Percentiles rank a stretch among this genome's conserved stretches.
Evolutionary conservation across 2,113 vertebrate genomes (phyloP).

Genomic region (Aspiorhynchus laticeps): DNA sequence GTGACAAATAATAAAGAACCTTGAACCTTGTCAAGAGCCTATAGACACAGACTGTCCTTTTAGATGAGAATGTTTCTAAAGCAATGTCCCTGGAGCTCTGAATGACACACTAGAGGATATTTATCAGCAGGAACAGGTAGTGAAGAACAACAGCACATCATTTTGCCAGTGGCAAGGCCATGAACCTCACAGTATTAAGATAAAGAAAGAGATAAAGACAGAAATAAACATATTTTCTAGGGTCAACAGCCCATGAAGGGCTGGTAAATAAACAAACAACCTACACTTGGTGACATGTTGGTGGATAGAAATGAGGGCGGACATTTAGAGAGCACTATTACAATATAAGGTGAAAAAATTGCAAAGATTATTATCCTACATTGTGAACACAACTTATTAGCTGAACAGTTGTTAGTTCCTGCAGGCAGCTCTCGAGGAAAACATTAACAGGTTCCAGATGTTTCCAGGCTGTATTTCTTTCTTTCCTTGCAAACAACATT

Average conservation of each 20-base stretch:
- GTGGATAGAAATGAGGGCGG: neutral
- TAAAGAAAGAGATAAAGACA: neutral
- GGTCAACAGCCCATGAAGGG: neutral
- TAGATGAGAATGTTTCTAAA: conserved; percentile 1
- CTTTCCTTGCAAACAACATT: neutral
- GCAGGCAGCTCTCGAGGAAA: conserved; percentile 62
- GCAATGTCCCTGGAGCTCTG: conserved; percentile 15
- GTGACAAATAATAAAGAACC: no score
- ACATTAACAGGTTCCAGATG: conserved; percentile 49
- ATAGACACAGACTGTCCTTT: neutral
- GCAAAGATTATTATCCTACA: neutral
- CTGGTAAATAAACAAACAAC: conserved; percentile 30
- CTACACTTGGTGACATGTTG: neutral
- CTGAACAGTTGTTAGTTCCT: neutral
- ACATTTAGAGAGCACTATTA: conserved; percentile 5
- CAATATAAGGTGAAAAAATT: neutral
- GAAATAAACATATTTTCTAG: neutral
- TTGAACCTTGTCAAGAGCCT: no score
- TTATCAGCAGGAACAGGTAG: conserved; percentile 16
- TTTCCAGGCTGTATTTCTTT: conserved; percentile 11
- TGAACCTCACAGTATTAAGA: neutral
- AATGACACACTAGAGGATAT: conserved; percentile 1
- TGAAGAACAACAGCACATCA: conserved; percentile 20
- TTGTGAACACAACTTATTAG: neutral
- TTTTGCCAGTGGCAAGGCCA: conserved; percentile 5